Base-by-base conservation (phyloP, 2,888 invertebrate species). In the Limnephilus lunatus region DNA sequence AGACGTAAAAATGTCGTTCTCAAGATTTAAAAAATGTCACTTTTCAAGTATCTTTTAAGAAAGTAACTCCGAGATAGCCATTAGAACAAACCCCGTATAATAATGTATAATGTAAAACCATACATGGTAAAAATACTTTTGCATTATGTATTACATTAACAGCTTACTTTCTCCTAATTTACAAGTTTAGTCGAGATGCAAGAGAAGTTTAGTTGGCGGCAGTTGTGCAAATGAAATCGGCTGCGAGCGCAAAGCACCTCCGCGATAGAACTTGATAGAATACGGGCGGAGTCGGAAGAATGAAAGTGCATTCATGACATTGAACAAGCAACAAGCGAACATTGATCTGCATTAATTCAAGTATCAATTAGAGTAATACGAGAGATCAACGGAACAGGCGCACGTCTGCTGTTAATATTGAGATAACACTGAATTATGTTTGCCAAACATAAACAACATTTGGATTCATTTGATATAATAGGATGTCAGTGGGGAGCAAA, bases 221-320 rank as follows among this genome's bases (percentile, higher is more conserved):
- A 81, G 39, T 32, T 89, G 68, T 89, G 35, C 31, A 89, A 68
- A 89, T 89, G 88, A 81, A 89, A 89, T 89, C 88, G 35, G 39
- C 80, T 31, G 68, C 11, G 25, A 48, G 7, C 68, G n/a, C 68
- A 9, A n/a, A n/a, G 68, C n/a, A 68, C 25, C 19, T 2, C 5
- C 3, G 15, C 14, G 48, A 15, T 4, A n/a, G 2, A 86, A 44
- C 86, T 3, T 12, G 48, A 15, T 4, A n/a, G 2, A 86, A 44
- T 53, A 81, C 88, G 4, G 31, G 32, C 88, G 80, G n/a, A 89
- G 32, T 80, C 48, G 53, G 80, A 32, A 88, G 68, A 89, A 89
- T 89, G 81, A 89, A 89, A 89, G 88, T 89, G 88, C 88, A 89
- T 89, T 89, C 88, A 89, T 89, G 88, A 89, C 88, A 80, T 89